Conservation (phyloP, 2,888 invertebrate genomes). For the Achlya flavicornis region DNA sequence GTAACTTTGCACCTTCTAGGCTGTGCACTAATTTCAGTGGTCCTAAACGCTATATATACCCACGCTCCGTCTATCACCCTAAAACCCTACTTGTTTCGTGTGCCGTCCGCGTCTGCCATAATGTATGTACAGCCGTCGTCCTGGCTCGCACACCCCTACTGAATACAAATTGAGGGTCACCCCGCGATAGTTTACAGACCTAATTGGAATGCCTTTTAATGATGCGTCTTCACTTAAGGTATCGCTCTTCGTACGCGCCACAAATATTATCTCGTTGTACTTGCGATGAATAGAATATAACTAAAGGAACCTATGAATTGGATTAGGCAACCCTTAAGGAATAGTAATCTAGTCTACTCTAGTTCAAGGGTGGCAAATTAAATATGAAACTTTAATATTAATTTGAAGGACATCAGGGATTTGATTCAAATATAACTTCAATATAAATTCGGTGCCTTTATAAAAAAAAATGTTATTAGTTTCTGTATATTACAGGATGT, state of each 20-base stretch:
- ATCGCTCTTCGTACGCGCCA: background rate
- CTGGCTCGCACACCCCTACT: background rate
- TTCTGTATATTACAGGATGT: too few species aligned
- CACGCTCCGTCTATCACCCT: background rate
- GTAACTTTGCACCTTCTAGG: too few species aligned
- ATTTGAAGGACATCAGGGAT: background rate
- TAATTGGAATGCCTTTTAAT: conserved; percentile 8
- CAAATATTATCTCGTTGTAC: background rate
- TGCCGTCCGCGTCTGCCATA: background rate
- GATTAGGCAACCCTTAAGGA: background rate
- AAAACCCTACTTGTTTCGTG: background rate
- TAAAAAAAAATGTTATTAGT: too few species aligned
- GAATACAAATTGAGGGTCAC: conserved; percentile 7
- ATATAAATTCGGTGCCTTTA: too few species aligned
- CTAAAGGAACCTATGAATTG: background rate
- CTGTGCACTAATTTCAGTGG: too few species aligned
- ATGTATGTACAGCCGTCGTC: conserved; percentile 7
- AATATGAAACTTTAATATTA: background rate
- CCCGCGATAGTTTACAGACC: conserved; percentile 2
- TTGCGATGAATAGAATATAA: background rate
- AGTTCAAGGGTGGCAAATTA: background rate
- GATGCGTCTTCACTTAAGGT: conserved; percentile 8
- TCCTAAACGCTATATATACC: background rate
- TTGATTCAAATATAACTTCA: too few species aligned
- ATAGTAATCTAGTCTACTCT: background rate